phyloP scores from a whole-genome alignment of 2,113 vertebrate genomes.

The Rhabdornis inornatus region DNA sequence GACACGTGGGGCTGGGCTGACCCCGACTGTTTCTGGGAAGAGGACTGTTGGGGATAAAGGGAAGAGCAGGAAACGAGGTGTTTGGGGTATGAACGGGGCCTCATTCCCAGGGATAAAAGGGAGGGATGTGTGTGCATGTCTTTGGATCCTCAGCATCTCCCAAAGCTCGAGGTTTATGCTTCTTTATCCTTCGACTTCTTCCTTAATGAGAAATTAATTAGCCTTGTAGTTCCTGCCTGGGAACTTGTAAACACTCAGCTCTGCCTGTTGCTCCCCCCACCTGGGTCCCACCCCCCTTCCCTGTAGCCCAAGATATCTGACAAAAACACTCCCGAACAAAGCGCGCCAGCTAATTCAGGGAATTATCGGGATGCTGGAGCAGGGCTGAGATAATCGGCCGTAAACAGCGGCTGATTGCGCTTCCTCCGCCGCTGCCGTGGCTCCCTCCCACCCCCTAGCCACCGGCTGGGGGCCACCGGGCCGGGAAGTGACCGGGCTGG shows the following conservation, averaged over 20 bases:
- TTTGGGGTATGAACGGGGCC: not conserved
- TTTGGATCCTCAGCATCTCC: not conserved
- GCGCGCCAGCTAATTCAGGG: not conserved
- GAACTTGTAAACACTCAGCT: constrained; percentile 37
- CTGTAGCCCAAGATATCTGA: not conserved
- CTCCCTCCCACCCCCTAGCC: not conserved
- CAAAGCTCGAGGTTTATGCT: constrained; percentile 18
- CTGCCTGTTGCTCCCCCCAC: not conserved
- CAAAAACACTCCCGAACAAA: constrained; percentile 38
- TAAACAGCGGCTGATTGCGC: constrained; percentile 43
- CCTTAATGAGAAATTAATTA: constrained; percentile 62
- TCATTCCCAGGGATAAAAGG: not conserved
- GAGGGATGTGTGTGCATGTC: accelerated
- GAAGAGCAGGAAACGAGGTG: not conserved
- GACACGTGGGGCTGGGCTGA: accelerated
- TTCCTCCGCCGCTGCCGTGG: not conserved
- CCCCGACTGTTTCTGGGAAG: accelerated
- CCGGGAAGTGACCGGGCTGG: not conserved
- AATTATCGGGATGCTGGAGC: constrained; percentile 45
- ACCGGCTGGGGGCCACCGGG: not conserved
- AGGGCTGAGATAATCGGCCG: constrained; percentile 44
- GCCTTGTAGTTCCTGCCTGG: constrained; percentile 41
- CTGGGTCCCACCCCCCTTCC: not conserved
- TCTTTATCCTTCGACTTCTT: constrained; percentile 44
- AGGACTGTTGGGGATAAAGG: not conserved